Evolutionary conservation across 2,797 vertebrate genomes (phyloP), one percentile per base, ranked within the genome.

Genomic region (Naso thynnoides): DNA sequence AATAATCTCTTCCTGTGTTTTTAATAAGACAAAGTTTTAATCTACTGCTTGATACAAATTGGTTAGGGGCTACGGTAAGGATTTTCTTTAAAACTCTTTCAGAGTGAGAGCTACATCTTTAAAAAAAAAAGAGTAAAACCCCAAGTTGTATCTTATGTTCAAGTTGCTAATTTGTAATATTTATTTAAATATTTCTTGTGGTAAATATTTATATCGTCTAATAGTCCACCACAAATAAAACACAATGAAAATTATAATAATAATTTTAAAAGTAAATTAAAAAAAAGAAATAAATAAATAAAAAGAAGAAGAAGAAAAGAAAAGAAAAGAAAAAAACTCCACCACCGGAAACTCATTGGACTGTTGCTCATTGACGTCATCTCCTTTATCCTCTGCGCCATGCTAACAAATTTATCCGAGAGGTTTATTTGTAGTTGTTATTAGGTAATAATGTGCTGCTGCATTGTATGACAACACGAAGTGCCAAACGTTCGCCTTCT

Each of bases 351-450:
- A 68, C 38, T 47, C 72, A 26, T 44, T 67, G 53, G 59, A 74
- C 77, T 56, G 78, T 69, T 44, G 59, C 14, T 0, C 5, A 19
- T 47, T 60, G 3, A 83, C 88, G 88, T 88, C 78, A 88, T 47
- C 9, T 88, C 89, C 86, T 54, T 67, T 74, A 70, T 79, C 78
- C 71, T 44, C 65, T 78, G 42, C 70, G 78, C 61, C 60, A 66
- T 59, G 75, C 75, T 71, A 82, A 58, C 41, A 19, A 1, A 38
- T 13, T 23, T 44, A 18, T 3, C 31, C 21, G 3, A 16, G 3
- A 4, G n/a, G 24, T n/a, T 19, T 14, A 39, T 42, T 47, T 61
- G 9, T 1, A n/a, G 19, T 44, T 38, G n/a, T 53, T 33, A 19
- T 21, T 39, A 10, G 0, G 6, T 8, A 26, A 11, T 5, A n/a